Percentiles rank a stretch among this genome's conserved stretches.
phyloP scores from a whole-genome alignment of 2,888 invertebrate species.

The Agriotes lineatus region DNA sequence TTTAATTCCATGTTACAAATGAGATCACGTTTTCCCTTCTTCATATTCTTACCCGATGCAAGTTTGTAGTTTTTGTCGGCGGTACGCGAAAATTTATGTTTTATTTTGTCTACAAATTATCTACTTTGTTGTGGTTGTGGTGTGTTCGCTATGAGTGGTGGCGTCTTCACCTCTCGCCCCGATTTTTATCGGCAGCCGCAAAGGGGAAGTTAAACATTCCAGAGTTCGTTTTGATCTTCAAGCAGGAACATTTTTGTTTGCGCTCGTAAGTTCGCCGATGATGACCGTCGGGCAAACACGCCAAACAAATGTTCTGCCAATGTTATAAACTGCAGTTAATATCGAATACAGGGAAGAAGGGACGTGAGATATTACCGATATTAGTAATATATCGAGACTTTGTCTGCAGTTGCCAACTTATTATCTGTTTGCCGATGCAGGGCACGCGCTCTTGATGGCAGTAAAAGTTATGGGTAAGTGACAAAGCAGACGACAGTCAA shows the following conservation, averaged over 20 bases:
- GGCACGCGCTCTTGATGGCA: conserved; percentile 56
- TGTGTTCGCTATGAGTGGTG: neutral
- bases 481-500: conserved; percentile 57
- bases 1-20: conserved; percentile 48
- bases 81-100: neutral
- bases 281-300: neutral
- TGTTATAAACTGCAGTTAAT: conserved; percentile 43
- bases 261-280: neutral
- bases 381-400: conserved; percentile 54
- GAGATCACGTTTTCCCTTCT: conserved; percentile 47
- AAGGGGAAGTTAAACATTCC: neutral
- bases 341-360: conserved; percentile 32
- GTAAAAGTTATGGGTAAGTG: conserved; percentile 60
- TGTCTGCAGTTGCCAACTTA: conserved; percentile 54
- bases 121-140: conserved; percentile 6
- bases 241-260: neutral
- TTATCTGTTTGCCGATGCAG: conserved; percentile 58
- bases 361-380: conserved; percentile 51
- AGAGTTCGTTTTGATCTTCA: neutral
- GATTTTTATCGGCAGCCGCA: neutral
- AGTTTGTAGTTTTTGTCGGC: conserved; percentile 33
- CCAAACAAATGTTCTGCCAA: conserved; percentile 30
- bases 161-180: neutral
- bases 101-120: conserved; percentile 19
- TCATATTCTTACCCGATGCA: conserved; percentile 38